Evolutionary conservation across 1,140 invertebrate species (phyloP), one percentile per base, ranked within the genome.

Genomic region (Dolichoris vasculosae): DNA sequence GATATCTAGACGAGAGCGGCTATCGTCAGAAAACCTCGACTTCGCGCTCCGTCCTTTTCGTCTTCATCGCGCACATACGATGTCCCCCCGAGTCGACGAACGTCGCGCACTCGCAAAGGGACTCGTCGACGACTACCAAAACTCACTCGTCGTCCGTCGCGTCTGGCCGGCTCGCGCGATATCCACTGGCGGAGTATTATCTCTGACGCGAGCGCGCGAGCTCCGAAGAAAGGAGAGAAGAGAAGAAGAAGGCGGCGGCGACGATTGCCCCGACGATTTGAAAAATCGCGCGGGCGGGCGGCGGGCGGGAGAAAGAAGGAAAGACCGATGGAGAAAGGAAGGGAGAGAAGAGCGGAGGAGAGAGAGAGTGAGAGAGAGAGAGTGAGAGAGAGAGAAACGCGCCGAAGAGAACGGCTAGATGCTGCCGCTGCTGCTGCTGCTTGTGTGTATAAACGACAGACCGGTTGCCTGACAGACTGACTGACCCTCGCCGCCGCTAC

Each of bases 381-480:
- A 20, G 75, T 35, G 69, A 59, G 43, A 67, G 59, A 35, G 11
- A 63, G 43, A 35, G 79, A 71, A 46, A 2, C 30, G 20, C 30
- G 17, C 48, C 17, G 48, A 20, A 20, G 30, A 59, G 55, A 63
- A 48, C 32, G 51, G 35, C 51, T 23, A 13, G 40, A 17, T 73
- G 69, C 69, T 71, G 35, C 32, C 84, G 88, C 79, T 67, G 63
- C 79, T 67, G 59, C 59, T 40, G n/a, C 75, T 78, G 59, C 43
- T 59, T 51, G 51, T 38, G 8, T 43, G 55, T 59, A 63, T 63
- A 63, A 81, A 67, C 89, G 89, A 90, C 90, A 91, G 92, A 93
- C 92, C 92, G 92, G 92, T 91, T 93, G 92, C 91, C 92, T 93
- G 93, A 93, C 91, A 93, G 92, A 93, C 93, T 93, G 83, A 84